phyloP scores from a whole-genome alignment of 2,797 vertebrate species.

The Neoniphon sammara region DNA sequence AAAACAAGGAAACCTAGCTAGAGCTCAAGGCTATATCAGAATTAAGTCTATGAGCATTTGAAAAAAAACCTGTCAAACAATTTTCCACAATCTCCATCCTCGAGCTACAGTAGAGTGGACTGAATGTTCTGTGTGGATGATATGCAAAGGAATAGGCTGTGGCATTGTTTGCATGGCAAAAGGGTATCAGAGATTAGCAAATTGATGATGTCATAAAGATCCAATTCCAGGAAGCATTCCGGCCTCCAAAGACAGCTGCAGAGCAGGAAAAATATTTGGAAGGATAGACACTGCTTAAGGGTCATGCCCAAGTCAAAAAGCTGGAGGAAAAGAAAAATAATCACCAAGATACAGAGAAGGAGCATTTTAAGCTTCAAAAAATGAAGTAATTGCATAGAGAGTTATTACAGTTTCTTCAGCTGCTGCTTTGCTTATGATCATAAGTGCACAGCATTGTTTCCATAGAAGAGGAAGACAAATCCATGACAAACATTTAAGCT shows the following conservation, averaged over 20 bases:
- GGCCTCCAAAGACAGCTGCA: conserved; percentile 22
- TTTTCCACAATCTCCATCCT: conserved; percentile 31
- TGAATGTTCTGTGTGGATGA: conserved; percentile 27
- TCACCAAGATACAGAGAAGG: background rate
- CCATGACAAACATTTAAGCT: too few species aligned
- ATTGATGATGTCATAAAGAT: conserved; percentile 54
- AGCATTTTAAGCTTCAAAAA: conserved; percentile 1
- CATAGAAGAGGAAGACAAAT: background rate
- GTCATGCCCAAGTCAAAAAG: conserved; percentile 41
- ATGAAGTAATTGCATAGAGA: background rate
- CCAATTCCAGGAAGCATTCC: conserved; percentile 65
- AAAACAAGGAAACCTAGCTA: conserved; percentile 20
- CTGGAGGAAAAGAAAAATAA: conserved; percentile 15
- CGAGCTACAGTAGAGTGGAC: conserved; percentile 22
- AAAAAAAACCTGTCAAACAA: conserved; percentile 17
- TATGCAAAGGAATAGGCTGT: conserved; percentile 58
- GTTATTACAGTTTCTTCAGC: background rate
- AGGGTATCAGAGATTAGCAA: conserved; percentile 63
- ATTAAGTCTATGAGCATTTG: conserved; percentile 12
- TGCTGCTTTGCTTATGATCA: background rate
- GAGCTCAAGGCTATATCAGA: conserved; percentile 13
- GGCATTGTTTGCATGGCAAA: conserved; percentile 65
- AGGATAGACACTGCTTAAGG: conserved; percentile 10
- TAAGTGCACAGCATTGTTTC: conserved; percentile 4
- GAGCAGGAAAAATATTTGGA: conserved; percentile 50